These are phyloP conservation scores for Villa cingulata DNA, from an alignment of 2,888 invertebrate species.

Conservation along the genomic window DNA sequence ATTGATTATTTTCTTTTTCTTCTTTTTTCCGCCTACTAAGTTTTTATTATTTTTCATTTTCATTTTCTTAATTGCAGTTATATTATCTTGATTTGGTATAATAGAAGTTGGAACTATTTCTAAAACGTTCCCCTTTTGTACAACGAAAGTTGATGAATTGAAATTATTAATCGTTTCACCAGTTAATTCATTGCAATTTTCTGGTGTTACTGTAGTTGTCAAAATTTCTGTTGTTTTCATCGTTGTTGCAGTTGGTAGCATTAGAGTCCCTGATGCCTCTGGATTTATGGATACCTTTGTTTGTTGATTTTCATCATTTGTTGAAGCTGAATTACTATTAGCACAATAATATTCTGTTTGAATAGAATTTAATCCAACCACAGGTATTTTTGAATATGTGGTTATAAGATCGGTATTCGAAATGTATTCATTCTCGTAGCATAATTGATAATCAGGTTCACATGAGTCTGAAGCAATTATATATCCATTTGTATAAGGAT, in stretches of 20 bases:
- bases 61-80: not conserved
- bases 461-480: not conserved
- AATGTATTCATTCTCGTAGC: not conserved
- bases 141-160: constrained; percentile 21
- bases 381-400: not conserved
- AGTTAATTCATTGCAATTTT: not conserved
- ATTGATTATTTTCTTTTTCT: too few relatives aligned
- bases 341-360: not conserved
- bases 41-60: not conserved
- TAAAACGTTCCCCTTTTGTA: constrained; percentile 34
- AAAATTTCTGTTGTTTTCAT: not conserved
- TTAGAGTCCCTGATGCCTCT: too few relatives aligned
- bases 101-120: constrained; percentile 28
- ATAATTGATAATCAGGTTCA: not conserved
- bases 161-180: not conserved
- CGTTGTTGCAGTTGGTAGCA: constrained; percentile 1
- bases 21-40: not conserved
- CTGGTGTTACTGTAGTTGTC: not conserved
- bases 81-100: not conserved
- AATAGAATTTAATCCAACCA: not conserved
- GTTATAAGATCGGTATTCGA: not conserved
- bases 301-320: not conserved
- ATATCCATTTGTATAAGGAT: not conserved
- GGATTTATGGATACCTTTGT: too few relatives aligned
- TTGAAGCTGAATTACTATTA: not conserved